phyloP scores from a whole-genome alignment of 2,888 invertebrate genomes.

The Aphelenchoides bicaudatus region DNA sequence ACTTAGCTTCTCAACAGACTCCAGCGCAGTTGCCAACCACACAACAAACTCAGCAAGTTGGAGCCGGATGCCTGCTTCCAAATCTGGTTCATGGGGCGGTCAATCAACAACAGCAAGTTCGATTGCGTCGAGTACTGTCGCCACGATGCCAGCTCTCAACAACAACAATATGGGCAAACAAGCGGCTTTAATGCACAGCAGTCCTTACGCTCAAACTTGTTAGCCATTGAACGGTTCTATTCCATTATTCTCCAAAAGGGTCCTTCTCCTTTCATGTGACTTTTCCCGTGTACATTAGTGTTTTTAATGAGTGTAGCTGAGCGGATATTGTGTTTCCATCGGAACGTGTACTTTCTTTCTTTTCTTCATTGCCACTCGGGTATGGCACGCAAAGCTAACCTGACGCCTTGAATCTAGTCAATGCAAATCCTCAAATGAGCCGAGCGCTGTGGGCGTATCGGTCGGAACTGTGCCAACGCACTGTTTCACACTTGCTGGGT shows the following conservation, averaged over 20 bases:
- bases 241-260: not conserved
- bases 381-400: too few relatives aligned
- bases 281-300: too few relatives aligned
- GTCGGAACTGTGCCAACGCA: too few relatives aligned
- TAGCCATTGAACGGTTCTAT: slow-evolving; percentile 21
- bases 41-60: slow-evolving; percentile 25
- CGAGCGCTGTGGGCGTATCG: too few relatives aligned
- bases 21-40: not conserved
- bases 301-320: too few relatives aligned
- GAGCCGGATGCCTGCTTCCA: slow-evolving; percentile 49
- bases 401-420: too few relatives aligned
- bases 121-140: slow-evolving; percentile 37
- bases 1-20: not conserved
- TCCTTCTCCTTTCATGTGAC: too few relatives aligned
- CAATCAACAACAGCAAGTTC: slow-evolving; percentile 54
- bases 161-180: not conserved
- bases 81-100: slow-evolving; percentile 58
- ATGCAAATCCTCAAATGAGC: too few relatives aligned
- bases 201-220: slow-evolving; percentile 52
- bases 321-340: too few relatives aligned
- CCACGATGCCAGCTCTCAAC: not conserved
- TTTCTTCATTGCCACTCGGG: too few relatives aligned
- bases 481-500: too few relatives aligned
- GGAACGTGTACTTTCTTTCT: too few relatives aligned
- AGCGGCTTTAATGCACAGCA: slow-evolving; percentile 27